These are phyloP conservation scores for Tribolium freemani DNA, from an alignment of 2,888 invertebrate genomes.

Conservation along the genomic window DNA sequence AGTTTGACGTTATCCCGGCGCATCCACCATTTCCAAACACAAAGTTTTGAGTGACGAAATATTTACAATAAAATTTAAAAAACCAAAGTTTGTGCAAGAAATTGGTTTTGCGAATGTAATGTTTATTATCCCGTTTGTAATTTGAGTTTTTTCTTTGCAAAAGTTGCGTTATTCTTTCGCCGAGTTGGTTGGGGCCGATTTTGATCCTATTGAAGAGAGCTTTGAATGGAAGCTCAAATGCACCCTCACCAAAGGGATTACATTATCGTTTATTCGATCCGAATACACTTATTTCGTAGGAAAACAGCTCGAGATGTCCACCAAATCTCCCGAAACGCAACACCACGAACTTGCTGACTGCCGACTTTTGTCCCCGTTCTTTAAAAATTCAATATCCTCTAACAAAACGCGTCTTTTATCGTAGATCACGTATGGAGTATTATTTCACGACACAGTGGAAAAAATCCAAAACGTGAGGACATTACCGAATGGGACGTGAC, in stretches of 20 bases:
- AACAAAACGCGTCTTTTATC: conserved; percentile 18
- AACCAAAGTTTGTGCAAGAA: too few relatives aligned
- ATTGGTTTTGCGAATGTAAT: too few relatives aligned
- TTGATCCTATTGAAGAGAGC: conserved; percentile 24
- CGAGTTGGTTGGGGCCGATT: not conserved
- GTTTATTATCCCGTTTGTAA: too few relatives aligned
- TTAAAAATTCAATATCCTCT: conserved; percentile 33
- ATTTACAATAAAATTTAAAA: too few relatives aligned
- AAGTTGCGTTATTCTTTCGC: not conserved
- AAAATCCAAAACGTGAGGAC: conserved; percentile 21
- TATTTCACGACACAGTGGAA: conserved; percentile 6
- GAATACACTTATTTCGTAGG: conserved; percentile 12
- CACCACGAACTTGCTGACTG: conserved; percentile 18
- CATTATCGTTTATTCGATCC: conserved; percentile 26
- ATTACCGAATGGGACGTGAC: conserved; percentile 3
- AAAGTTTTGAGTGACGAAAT: too few relatives aligned
- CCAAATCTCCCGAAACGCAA: conserved; percentile 13
- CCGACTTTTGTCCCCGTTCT: conserved; percentile 7
- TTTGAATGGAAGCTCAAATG: conserved; percentile 9
- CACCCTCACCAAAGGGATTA: conserved; percentile 13
- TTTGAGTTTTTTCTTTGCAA: not conserved
- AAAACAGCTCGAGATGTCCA: conserved; percentile 4
- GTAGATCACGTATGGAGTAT: conserved; percentile 25
- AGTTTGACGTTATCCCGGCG: too few relatives aligned
- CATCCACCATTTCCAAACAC: too few relatives aligned